These are phyloP conservation scores for Anniella stebbinsi DNA, from an alignment of 2,797 vertebrate genomes.

Conservation along the genomic window DNA sequence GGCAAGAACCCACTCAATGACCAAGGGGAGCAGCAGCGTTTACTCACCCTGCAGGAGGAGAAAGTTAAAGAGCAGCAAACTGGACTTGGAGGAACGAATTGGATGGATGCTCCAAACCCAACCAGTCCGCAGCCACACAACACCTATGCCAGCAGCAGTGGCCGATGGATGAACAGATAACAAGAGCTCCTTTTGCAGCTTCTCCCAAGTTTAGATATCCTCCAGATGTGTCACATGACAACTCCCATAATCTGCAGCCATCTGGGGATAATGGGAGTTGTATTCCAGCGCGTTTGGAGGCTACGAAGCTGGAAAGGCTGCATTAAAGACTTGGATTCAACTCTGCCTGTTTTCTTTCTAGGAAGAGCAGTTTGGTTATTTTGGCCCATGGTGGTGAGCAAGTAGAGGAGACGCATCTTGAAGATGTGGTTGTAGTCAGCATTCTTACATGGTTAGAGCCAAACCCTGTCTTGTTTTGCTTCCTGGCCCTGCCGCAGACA, in stretches of 20 bases:
- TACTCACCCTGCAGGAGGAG: constrained; percentile 82
- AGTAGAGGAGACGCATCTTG: neutral
- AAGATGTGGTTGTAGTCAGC: accelerated
- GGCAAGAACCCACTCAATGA: constrained; percentile 83
- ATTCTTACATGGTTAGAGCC: neutral
- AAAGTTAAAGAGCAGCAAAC: constrained; percentile 77
- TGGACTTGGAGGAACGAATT: constrained; percentile 73
- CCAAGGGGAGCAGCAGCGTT: constrained; percentile 82
- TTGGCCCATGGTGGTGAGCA: accelerated
- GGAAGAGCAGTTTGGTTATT: neutral
- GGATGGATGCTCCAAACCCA: constrained; percentile 63
- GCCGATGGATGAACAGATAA: constrained; percentile 76
- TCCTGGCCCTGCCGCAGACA: neutral
- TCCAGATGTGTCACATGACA: neutral
- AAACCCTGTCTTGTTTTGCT: accelerated
- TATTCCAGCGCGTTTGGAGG: neutral
- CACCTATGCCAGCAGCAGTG: constrained; percentile 55
- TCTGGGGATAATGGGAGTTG: neutral
- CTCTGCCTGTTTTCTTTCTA: neutral
- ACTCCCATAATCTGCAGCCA: neutral
- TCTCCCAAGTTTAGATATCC: neutral
- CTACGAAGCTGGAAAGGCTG: neutral
- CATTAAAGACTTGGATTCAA: neutral
- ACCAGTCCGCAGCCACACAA: constrained; percentile 68
- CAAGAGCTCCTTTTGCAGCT: neutral